Percentiles rank a stretch among this genome's conserved stretches.
Evolutionary conservation across 2,888 invertebrate species (phyloP).

Genomic region (Scaptomyza caliginosa): DNA sequence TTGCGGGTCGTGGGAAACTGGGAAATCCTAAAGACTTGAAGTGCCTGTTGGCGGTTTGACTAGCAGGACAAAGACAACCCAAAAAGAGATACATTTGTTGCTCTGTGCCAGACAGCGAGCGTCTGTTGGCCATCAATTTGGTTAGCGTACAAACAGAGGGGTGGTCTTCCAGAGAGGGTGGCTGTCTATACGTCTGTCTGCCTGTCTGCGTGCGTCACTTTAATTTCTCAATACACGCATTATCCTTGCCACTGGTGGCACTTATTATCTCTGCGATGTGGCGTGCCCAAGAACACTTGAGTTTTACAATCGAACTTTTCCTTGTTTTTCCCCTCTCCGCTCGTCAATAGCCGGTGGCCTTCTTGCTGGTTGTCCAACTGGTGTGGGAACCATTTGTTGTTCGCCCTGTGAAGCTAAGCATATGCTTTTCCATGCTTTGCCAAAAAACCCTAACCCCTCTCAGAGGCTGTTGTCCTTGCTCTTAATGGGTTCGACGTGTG

Average conservation of each 20-base stretch:
- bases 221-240: constrained; percentile 75
- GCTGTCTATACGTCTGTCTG: constrained; percentile 33
- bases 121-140: constrained; percentile 79
- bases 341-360: constrained; percentile 44
- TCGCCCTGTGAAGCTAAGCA: constrained; percentile 70
- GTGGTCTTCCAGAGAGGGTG: constrained; percentile 15
- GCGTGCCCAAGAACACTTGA: constrained; percentile 63
- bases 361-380: constrained; percentile 9
- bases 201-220: constrained; percentile 69
- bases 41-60: constrained; percentile 73
- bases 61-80: constrained; percentile 32
- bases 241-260: constrained; percentile 61
- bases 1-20: constrained; percentile 69
- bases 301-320: constrained; percentile 63
- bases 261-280: constrained; percentile 67
- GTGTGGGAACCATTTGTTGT: constrained; percentile 55
- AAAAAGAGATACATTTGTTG: constrained; percentile 71
- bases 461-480: constrained; percentile 13
- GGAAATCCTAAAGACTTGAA: constrained; percentile 41
- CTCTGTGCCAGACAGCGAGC: constrained; percentile 66
- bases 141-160: constrained; percentile 42
- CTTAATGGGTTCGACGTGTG: constrained; percentile 65
- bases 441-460: background rate
- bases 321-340: constrained; percentile 1
- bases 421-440: constrained; percentile 59